A percentile compares a stretch with the other conserved stretches of the same genome.
These are phyloP conservation scores for Choristoneura rosaceana DNA, from an alignment of 2,888 invertebrate genomes.

Conservation along the genomic window DNA sequence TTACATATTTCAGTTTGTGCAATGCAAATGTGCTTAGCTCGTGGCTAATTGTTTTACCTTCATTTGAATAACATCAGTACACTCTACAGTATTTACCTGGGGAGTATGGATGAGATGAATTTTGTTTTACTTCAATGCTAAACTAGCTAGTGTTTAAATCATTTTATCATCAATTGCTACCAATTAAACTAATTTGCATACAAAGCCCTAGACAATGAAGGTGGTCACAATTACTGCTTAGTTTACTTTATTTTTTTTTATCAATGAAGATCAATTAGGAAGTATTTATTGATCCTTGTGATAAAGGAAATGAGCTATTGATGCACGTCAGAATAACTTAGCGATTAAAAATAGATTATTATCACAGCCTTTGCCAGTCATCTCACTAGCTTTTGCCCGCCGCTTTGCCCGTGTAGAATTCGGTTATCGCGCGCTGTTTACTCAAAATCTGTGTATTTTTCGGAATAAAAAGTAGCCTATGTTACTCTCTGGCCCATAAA, in stretches of 20 bases:
- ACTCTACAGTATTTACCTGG: not conserved
- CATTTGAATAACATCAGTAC: not conserved
- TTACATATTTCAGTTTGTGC: not conserved
- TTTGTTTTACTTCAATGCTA: not conserved
- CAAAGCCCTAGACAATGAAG: constrained; percentile 7
- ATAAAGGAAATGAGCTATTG: constrained; percentile 1
- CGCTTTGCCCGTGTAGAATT: no score
- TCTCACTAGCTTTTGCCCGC: no score
- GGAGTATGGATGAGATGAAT: not conserved
- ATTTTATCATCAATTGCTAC: not conserved
- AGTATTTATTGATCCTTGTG: constrained; percentile 12
- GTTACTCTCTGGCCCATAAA: no score
- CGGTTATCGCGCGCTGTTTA: no score
- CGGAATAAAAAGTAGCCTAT: no score
- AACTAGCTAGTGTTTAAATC: no score
- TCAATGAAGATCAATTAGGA: constrained; percentile 10
- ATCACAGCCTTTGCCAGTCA: not conserved
- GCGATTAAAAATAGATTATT: not conserved
- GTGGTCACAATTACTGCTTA: not conserved
- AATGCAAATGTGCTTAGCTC: not conserved
- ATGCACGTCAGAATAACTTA: not conserved
- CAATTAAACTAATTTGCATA: constrained; percentile 2
- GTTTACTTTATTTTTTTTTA: constrained; percentile 11
- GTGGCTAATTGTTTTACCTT: not conserved
- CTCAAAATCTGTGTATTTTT: no score